Conservation (phyloP, 1,140 invertebrate species). For the Sarcophaga peregrina region DNA sequence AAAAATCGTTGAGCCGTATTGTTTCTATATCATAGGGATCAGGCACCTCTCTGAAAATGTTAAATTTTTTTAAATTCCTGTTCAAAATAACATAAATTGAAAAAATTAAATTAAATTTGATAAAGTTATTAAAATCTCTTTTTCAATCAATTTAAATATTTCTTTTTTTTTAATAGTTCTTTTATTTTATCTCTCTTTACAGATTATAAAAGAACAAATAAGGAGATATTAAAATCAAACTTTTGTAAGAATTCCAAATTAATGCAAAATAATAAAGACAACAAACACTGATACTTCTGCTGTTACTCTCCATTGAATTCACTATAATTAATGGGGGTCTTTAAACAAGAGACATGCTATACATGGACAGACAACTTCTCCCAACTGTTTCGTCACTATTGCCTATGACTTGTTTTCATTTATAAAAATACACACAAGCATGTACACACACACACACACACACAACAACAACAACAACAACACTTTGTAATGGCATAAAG, state of each 20-base stretch:
- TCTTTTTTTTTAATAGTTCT: not conserved
- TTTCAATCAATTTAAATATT: not conserved
- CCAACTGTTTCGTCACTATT: slow-evolving; percentile 1
- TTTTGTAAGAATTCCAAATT: slow-evolving; percentile 36
- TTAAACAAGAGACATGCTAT: not conserved
- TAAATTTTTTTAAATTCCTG: too few relatives aligned
- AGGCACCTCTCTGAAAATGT: too few relatives aligned
- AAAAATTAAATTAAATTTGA: not conserved
- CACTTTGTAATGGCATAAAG: not conserved
- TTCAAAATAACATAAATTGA: too few relatives aligned
- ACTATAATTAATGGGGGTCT: not conserved
- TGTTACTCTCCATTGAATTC: not conserved
- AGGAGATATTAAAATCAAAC: not conserved
- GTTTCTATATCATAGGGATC: too few relatives aligned
- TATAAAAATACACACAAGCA: not conserved
- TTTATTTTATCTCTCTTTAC: not conserved
- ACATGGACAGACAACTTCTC: not conserved
- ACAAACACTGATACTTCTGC: not conserved
- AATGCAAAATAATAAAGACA: not conserved
- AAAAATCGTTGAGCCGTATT: too few relatives aligned
- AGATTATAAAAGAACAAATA: not conserved
- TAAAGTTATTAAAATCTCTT: not conserved
- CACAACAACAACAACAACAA: too few relatives aligned
- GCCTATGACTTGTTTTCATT: not conserved
- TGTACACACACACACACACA: not conserved